Evolutionary conservation across 2,888 invertebrate genomes (phyloP).

Genomic region (Cataglyphis rosenhaueri): DNA sequence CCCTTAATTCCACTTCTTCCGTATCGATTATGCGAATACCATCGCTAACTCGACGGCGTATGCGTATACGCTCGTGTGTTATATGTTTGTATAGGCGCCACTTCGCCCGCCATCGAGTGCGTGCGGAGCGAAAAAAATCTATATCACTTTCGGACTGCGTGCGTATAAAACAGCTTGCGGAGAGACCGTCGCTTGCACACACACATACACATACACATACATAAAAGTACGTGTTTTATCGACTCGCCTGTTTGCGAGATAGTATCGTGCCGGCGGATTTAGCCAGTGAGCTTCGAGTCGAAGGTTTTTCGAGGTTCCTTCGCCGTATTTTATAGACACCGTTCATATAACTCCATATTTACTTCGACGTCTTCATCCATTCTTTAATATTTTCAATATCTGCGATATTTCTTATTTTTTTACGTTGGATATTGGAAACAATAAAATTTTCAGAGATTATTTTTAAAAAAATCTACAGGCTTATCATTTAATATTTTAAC

Average conservation of each 20-base stretch:
- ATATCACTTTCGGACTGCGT: constrained; percentile 58
- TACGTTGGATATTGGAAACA: background rate
- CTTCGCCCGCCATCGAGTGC: constrained; percentile 6
- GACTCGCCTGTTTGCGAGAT: constrained; percentile 38
- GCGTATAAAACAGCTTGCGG: constrained; percentile 41
- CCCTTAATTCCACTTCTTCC: constrained; percentile 48
- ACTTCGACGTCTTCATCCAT: background rate
- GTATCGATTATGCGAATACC: constrained; percentile 21
- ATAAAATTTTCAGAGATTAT: background rate
- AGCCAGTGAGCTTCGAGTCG: constrained; percentile 34
- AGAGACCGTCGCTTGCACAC: constrained; percentile 21
- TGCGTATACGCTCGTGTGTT: background rate
- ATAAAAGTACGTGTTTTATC: constrained; percentile 31
- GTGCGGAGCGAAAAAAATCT: constrained; percentile 66
- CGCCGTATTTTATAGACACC: constrained; percentile 16
- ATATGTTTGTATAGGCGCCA: background rate
- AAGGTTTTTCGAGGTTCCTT: constrained; percentile 25
- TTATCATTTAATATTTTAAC: background rate
- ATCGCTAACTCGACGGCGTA: constrained; percentile 2
- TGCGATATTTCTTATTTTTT: background rate
- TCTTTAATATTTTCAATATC: background rate
- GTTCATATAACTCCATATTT: background rate
- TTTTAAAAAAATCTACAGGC: background rate
- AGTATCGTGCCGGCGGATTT: constrained; percentile 34
- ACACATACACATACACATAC: constrained; percentile 36